Base-by-base conservation (phyloP, 2,113 vertebrate species). In the Rafetus swinhoei region DNA sequence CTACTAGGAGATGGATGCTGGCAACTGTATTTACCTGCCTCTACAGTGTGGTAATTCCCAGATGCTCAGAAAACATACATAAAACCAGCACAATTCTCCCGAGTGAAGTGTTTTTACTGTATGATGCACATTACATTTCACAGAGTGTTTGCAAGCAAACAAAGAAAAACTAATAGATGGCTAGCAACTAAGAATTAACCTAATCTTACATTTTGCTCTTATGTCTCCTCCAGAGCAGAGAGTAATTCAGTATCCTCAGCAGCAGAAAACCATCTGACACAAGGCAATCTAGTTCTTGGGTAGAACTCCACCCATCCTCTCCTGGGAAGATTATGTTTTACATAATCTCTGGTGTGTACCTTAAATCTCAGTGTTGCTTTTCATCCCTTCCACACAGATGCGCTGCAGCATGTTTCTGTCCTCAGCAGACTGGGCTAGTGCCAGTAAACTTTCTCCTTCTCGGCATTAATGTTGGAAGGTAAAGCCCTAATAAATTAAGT, bases 251-350 rank as follows among this genome's bases (percentile, higher is more conserved):
- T 9, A 25, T 50, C 91, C 84, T 18, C 39, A 57, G 93, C 77
- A 60, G 80, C 69, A 54, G 16, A 53, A 54, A 55, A 18, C 24
- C 2, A 79, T 79, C 7, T 35, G 60, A 90, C 25, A 15, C 32
- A 50, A 22, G 62, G 0, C 24, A 91, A 52, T 87, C 79, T 1
- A 90, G 55, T 27, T 50, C 82, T 9, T 11, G 88, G n/a, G 22
- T 4, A 29, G 86, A 57, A 9, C 87, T 69, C 85, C 89, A 86
- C 89, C 87, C 93, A 60, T 76, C 27, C 13, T 86, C 79, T 84
- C 95, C 91, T 85, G 3, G 45, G 52, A 92, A 90, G 95, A 95
- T 95, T 7, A 94, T 87, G 0, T 24, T 95, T 96, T 93, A 81
- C 91, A 85, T 88, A 86, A 97, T 24, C 95, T 79, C 95, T n/a